These are phyloP conservation scores for Leptodactylus fallax DNA, from an alignment of 2,797 vertebrate genomes.

Conservation along the genomic window DNA sequence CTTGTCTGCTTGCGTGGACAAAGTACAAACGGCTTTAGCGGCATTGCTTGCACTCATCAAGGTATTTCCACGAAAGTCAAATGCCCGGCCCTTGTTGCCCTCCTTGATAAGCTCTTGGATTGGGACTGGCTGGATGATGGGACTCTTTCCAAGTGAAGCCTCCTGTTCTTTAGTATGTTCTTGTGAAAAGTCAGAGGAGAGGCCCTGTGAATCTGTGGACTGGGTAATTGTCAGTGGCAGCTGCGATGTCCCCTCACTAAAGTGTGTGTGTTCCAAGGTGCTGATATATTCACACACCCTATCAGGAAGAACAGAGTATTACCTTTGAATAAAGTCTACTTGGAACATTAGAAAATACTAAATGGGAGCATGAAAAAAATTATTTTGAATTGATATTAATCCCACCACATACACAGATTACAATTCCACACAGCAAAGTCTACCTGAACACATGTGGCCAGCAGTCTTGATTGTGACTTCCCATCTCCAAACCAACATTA, in stretches of 20 bases:
- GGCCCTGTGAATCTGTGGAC: constrained; percentile 68
- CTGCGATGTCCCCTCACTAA: constrained; percentile 85
- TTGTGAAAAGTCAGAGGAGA: constrained; percentile 69
- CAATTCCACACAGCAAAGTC: background rate
- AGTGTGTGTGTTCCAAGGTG: constrained; percentile 92
- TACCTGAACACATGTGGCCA: constrained; percentile 98
- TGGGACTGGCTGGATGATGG: constrained; percentile 86
- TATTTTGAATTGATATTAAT: background rate
- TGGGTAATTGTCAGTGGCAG: constrained; percentile 86
- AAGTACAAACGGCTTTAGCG: constrained; percentile 87
- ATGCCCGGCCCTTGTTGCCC: constrained; percentile 78
- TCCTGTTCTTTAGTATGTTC: constrained; percentile 76
- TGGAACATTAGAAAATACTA: background rate
- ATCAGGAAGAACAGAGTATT: background rate
- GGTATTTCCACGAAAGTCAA: constrained; percentile 86
- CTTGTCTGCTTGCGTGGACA: constrained; percentile 94
- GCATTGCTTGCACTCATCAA: constrained; percentile 85
- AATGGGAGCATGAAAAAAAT: too few relatives aligned
- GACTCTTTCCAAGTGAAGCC: constrained; percentile 78
- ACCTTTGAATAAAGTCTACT: background rate
- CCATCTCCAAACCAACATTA: constrained; percentile 96
- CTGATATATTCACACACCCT: constrained; percentile 96
- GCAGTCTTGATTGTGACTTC: constrained; percentile 96
- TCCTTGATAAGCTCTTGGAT: constrained; percentile 93
- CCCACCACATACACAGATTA: background rate